Evolutionary conservation across 2,888 invertebrate genomes (phyloP).

Genomic region (Andrena minutula): DNA sequence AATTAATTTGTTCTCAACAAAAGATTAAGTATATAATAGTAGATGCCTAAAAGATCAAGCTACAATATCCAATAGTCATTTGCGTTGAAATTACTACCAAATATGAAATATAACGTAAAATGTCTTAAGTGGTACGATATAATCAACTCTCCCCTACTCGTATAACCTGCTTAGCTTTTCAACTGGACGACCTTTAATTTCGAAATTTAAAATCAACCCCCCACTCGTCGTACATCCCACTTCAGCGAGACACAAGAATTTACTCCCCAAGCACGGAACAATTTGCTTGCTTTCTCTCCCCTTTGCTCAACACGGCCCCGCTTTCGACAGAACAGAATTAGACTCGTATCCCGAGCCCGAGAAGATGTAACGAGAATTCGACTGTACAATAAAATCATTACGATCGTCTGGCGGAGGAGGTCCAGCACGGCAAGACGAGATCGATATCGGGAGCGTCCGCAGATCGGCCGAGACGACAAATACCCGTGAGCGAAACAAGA

Average conservation of each 20-base stretch:
- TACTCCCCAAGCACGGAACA: not conserved
- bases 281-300: not conserved
- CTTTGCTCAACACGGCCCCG: not conserved
- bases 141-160: no score
- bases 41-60: no score
- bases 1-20: no score
- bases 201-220: no score
- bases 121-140: no score
- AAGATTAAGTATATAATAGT: no score
- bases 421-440: slow-evolving; percentile 21
- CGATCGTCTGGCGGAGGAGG: not conserved
- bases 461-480: slow-evolving; percentile 72
- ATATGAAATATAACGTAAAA: no score
- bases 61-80: no score
- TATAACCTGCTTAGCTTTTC: no score
- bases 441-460: slow-evolving; percentile 50
- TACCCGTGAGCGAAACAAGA: slow-evolving; percentile 77
- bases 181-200: no score
- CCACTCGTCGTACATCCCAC: not conserved
- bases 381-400: slow-evolving; percentile 12
- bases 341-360: not conserved
- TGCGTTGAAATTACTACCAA: no score
- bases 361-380: slow-evolving; percentile 18
- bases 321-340: not conserved
- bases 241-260: not conserved